Evolutionary conservation across 2,113 vertebrate genomes (phyloP).

Genomic region (Nanger granti): DNA sequence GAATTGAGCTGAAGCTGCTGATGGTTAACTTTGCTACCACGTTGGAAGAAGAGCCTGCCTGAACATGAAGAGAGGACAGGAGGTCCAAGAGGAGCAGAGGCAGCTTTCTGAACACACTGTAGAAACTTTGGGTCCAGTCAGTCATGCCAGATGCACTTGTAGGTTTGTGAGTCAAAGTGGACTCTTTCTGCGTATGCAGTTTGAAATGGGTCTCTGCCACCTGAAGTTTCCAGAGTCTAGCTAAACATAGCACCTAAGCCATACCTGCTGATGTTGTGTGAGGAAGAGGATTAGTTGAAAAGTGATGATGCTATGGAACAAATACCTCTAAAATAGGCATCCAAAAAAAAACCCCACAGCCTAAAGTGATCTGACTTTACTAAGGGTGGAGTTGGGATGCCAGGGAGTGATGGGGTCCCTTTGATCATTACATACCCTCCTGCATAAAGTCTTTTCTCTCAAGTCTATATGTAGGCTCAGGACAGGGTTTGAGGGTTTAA

Average conservation of each 20-base stretch:
- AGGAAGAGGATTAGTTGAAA: background rate
- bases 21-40: background rate
- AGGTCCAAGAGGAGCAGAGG: background rate
- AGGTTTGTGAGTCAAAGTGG: background rate
- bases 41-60: background rate
- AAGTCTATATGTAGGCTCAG: background rate
- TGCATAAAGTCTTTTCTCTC: background rate
- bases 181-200: background rate
- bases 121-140: background rate
- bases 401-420: background rate
- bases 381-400: background rate
- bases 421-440: background rate
- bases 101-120: background rate
- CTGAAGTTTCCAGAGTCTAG: background rate
- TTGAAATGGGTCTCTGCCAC: background rate
- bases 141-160: background rate
- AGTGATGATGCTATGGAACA: background rate
- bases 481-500: background rate
- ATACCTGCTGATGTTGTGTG: background rate
- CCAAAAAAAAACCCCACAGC: background rate
- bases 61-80: background rate
- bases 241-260: background rate
- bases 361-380: background rate
- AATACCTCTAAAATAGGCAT: background rate
- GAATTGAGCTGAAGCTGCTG: background rate